Evolutionary conservation across 1,140 invertebrate species (phyloP), one percentile per base, ranked within the genome.

Genomic region (Ephestia elutella): DNA sequence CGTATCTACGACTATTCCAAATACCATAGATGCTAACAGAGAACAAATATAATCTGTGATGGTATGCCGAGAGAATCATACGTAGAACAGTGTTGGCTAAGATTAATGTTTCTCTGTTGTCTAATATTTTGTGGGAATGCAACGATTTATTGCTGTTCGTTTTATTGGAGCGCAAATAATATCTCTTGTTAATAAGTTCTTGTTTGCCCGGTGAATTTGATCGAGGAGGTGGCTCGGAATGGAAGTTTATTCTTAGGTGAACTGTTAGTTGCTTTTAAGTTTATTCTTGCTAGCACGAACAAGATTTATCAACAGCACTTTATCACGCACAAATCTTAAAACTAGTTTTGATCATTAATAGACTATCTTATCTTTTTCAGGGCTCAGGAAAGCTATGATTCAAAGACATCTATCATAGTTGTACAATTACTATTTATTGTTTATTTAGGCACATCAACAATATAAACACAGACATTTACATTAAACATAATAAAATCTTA

Each of bases 81-180:
- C 38, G 13, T 15, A 13, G 15, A n/a, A 44, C 38, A 13, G 38
- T 13, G 38, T 38, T 15, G n/a, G 38, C 38, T 4, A 15, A 15
- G 38, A 44, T 44, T 15, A 44, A 44, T 44, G 38, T 15, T 1
- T 15, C 13, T 44, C 13, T 44, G 13, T 44, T 44, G 38, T 44
- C 38, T 44, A 44, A 44, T 44, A 44, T 44, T 44, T 44, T 44
- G 38, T 44, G 38, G 38, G 38, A 44, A 44, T 44, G 38, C 38
- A 44, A 44, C 38, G 38, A 44, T 44, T 44, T 44, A 44, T 44
- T 44, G 7, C n/a, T 5, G 13, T 44, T 44, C n/a, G 38, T 44
- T 44, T 44, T 44, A 17, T 44, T 44, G 38, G 13, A 44, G 38
- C n/a, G 38, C 38, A 44, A 44, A 44, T 44, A 44, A 44, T 44